phyloP scores from a whole-genome alignment of 2,888 invertebrate species.

The Noctua fimbriata region DNA sequence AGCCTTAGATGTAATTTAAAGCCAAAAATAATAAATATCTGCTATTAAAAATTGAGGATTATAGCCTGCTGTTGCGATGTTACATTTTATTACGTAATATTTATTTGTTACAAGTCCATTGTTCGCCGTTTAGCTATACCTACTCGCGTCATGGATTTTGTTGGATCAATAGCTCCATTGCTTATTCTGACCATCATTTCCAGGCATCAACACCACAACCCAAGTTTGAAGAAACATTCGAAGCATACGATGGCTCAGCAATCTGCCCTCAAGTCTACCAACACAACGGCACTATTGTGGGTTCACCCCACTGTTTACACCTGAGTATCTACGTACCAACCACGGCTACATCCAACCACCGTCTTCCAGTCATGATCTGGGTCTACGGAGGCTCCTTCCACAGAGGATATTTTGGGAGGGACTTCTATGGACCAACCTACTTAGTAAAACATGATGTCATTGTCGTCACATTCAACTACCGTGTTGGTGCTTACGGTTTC shows the following conservation, averaged over 20 bases:
- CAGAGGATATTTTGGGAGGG: conserved; percentile 67
- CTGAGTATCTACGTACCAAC: conserved; percentile 77
- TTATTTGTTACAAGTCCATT: not conserved
- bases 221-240: conserved; percentile 70
- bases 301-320: conserved; percentile 75
- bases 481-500: conserved; percentile 80
- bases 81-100: not conserved
- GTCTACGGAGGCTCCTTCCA: conserved; percentile 77
- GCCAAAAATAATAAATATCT: not conserved
- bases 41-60: not conserved
- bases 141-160: not conserved
- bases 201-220: conserved; percentile 60
- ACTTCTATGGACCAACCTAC: conserved; percentile 71
- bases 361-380: conserved; percentile 77
- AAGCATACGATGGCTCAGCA: conserved; percentile 75
- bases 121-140: not conserved
- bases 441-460: conserved; percentile 77
- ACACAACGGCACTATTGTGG: conserved; percentile 62
- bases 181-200: not conserved
- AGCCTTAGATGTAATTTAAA: not conserved
- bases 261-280: conserved; percentile 77
- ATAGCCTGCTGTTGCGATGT: not conserved
- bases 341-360: conserved; percentile 67
- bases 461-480: conserved; percentile 76
- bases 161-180: too few relatives aligned